These are phyloP conservation scores for Protosalanx chinensis DNA, from an alignment of 2,797 vertebrate genomes.

Conservation along the genomic window DNA sequence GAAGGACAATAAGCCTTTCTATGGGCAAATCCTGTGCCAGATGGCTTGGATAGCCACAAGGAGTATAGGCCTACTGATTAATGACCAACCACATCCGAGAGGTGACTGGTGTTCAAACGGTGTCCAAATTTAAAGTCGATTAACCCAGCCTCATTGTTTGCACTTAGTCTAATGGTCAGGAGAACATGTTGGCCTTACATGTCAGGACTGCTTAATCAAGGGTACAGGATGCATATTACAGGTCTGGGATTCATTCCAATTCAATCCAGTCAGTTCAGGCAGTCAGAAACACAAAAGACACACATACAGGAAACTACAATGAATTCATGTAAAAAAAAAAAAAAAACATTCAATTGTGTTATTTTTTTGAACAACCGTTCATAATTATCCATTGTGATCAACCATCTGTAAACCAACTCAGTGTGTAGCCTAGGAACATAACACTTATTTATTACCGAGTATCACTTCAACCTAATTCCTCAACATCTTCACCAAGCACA, in stretches of 20 bases:
- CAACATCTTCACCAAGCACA: conserved; percentile 35
- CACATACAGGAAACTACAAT: background rate
- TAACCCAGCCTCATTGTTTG: conserved; percentile 40
- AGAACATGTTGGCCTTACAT: background rate
- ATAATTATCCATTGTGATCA: conserved; percentile 36
- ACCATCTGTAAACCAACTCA: conserved; percentile 40
- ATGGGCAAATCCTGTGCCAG: conserved; percentile 29
- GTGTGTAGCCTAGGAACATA: conserved; percentile 26
- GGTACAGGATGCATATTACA: background rate
- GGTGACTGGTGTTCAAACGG: conserved; percentile 42
- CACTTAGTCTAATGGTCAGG: conserved; percentile 29
- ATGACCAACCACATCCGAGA: conserved; percentile 55
- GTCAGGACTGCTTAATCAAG: too few relatives aligned
- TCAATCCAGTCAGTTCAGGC: background rate
- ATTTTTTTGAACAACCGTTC: background rate
- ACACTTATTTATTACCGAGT: conserved; percentile 38
- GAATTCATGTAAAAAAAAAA: background rate
- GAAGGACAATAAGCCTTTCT: conserved; percentile 28
- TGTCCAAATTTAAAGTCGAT: conserved; percentile 61
- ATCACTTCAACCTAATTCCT: conserved; percentile 39
- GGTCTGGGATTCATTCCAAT: background rate
- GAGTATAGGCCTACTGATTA: conserved; percentile 18
- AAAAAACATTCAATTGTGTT: background rate
- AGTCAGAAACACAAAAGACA: background rate
- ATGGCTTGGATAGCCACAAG: conserved; percentile 32